Percentiles rank a stretch among this genome's conserved stretches.
phyloP scores from a whole-genome alignment of 2,888 invertebrate genomes.

The Sphaerophoria rueppellii region DNA sequence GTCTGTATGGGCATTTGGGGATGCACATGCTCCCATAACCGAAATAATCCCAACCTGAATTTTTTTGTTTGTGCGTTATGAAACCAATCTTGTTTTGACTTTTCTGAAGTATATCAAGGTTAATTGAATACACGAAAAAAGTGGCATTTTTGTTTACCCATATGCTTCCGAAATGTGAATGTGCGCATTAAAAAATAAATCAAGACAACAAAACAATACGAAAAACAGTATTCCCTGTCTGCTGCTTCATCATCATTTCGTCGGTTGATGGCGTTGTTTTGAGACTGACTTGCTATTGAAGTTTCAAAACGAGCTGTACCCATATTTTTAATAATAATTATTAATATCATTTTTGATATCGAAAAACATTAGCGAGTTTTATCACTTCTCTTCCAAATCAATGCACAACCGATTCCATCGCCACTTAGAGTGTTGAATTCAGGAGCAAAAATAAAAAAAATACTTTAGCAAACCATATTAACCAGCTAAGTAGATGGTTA shows the following conservation, averaged over 20 bases:
- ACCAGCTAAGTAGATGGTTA: not conserved
- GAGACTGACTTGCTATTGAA: not conserved
- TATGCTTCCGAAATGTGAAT: not conserved
- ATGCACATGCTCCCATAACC: not conserved
- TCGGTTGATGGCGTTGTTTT: not conserved
- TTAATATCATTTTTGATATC: slow-evolving; percentile 10
- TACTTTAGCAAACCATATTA: not conserved
- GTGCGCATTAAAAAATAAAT: slow-evolving; percentile 19
- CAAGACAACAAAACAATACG: not conserved
- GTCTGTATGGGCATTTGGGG: not conserved
- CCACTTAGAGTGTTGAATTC: not conserved
- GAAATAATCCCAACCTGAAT: slow-evolving; percentile 7
- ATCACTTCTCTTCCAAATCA: not conserved
- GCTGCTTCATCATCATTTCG: not conserved
- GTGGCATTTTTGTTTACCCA: slow-evolving; percentile 2
- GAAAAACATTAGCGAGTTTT: not conserved
- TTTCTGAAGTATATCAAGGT: slow-evolving; percentile 21
- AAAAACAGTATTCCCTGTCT: too few relatives aligned
- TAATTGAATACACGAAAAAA: slow-evolving; percentile 8
- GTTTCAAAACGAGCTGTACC: not conserved
- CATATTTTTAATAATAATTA: not conserved
- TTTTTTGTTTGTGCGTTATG: not conserved
- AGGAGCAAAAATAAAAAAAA: not conserved
- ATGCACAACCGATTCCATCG: not conserved
- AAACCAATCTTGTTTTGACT: slow-evolving; percentile 33